Base-by-base conservation (phyloP, 1,140 invertebrate species). In the Neodiprion pinetum region DNA sequence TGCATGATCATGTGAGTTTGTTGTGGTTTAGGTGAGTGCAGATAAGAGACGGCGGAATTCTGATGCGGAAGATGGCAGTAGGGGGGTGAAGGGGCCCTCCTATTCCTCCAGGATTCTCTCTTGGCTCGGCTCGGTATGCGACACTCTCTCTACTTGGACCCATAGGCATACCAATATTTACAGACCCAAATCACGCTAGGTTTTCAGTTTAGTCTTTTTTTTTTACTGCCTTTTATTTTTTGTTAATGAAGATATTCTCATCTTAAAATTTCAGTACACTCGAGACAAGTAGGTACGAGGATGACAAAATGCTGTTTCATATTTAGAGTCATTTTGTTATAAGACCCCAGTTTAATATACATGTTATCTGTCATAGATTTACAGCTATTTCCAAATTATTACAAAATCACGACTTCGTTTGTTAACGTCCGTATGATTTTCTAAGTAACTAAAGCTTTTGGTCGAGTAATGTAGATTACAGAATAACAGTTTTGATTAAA, bases 51-150 rank as follows among this genome's bases (percentile, higher is more conserved):
- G 85, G 83, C 82, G 83, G 77, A 84, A 84, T 80, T 87, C 85
- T 77, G 84, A 86, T 82, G 84, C 80, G 78, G 84, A 84, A 75
- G 84, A 85, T 81, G 81, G 80, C 79, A 85, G 84, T 79, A 83
- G 77, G 81, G 75, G 78, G 82, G 74, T 79, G 78, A 85, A 83
- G 82, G 83, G 82, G 80, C 79, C 85, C 80, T 87, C 84, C 80
- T 88, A 88, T 82, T 88, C 86, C 74, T 87, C 84, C 80, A 88
- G 84, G 86, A 86, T 88, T 83, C 81, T 86, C 76, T 88, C 87
- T 84, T 88, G 87, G 87, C 86, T 89, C 85, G 88, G 84, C 82
- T 88, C 87, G 87, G 88, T 88, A 89, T 84, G 88, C 85, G 87
- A 84, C 86, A 88, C 79, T 87, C 83, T 80, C 80, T 86, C 80